Evolutionary conservation across 1,140 invertebrate species (phyloP), one percentile per base, ranked within the genome.

Genomic region (Vanessa atalanta): DNA sequence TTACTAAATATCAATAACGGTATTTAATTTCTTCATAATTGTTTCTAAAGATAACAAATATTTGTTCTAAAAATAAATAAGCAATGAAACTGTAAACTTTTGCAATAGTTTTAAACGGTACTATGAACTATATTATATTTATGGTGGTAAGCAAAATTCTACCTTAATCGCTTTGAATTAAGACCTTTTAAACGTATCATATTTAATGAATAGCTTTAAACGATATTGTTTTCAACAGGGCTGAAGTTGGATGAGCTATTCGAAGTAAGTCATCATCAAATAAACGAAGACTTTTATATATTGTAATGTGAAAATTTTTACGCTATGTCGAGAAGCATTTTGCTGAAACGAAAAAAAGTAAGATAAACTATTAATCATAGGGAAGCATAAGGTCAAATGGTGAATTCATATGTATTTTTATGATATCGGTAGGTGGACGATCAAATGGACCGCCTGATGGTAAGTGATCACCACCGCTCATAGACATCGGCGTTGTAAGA

Each of bases 1-100:
- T n/a, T n/a, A n/a, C n/a, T n/a, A n/a, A 31, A 31, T 31, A 31
- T 2, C 31, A 31, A 31, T n/a, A n/a, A 31, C 6, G 31, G 6
- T 4, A 55, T 55, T 16, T 7, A 55, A 55, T 55, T 50, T 23
- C 8, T 23, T 11, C 8, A 23, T 23, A 57, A 57, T 57, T 57
- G 20, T 57, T 57, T 57, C 9, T 11, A 23, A 23, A 8, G 53
- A 23, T 23, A 57, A 11, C 53, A 57, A 57, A 57, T 57, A 57
- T 57, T 57, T 57, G 20, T 57, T 23, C 53, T 23, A 57, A 57
- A 23, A 57, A 20, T 23, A 57, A 23, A 23, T 57, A 57, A 57
- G 13, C 53, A 26, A 23, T 57, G 20, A 16, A 57, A n/a, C 13
- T 57, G 53, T 12, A 57, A 57, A 57, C 20, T 57, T 57, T 23